Conservation (phyloP, 2,888 invertebrate genomes). For the Drosophila dives region DNA sequence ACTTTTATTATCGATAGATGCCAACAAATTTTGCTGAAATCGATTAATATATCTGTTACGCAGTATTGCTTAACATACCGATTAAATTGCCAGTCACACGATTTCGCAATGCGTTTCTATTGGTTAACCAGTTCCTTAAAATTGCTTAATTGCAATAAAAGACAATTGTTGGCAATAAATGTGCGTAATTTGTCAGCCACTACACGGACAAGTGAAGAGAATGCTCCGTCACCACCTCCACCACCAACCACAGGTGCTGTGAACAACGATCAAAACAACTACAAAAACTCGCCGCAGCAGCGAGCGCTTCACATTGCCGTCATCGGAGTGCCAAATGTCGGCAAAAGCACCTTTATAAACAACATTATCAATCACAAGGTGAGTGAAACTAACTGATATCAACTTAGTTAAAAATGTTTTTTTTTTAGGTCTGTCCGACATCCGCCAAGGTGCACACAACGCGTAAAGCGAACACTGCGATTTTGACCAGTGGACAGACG, state of each 20-base stretch:
- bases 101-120: slow-evolving; percentile 36
- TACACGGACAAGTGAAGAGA: slow-evolving; percentile 26
- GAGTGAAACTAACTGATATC: slow-evolving; percentile 63
- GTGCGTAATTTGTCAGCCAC: slow-evolving; percentile 46
- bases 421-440: slow-evolving; percentile 92
- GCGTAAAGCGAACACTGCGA: slow-evolving; percentile 89
- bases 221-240: slow-evolving; percentile 2
- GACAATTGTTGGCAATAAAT: slow-evolving; percentile 7
- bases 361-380: slow-evolving; percentile 92
- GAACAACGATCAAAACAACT: slow-evolving; percentile 8
- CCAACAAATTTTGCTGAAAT: neutral
- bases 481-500: slow-evolving; percentile 90
- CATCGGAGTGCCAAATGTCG: slow-evolving; percentile 96
- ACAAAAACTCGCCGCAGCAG: slow-evolving; percentile 41
- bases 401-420: neutral
- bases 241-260: slow-evolving; percentile 1
- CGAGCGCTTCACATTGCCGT: slow-evolving; percentile 88
- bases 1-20: slow-evolving; percentile 7
- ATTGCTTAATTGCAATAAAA: slow-evolving; percentile 52
- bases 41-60: neutral
- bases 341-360: slow-evolving; percentile 98
- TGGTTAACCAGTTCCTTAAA: slow-evolving; percentile 49
- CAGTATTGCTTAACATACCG: neutral
- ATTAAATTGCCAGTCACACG: slow-evolving; percentile 35
- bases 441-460: slow-evolving; percentile 97